Base-by-base conservation (phyloP, 2,888 invertebrate species). In the Bugula neritina region DNA sequence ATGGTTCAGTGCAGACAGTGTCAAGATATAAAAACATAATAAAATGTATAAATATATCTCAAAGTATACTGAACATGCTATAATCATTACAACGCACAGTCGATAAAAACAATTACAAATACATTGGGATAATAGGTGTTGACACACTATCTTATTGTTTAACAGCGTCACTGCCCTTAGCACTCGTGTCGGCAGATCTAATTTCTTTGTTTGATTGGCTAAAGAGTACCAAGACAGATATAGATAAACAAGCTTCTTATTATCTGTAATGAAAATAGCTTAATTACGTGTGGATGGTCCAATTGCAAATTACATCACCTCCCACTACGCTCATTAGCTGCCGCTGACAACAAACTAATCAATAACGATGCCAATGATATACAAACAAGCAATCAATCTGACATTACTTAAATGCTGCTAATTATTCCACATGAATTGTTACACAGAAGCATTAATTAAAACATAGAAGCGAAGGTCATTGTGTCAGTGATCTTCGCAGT, bases 331-430 rank as follows among this genome's bases (percentile, higher is more conserved):
- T 31, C 27, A 34, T 63, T 63, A 63, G 55, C 63, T 10, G 63
- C 10, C 63, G 31, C 10, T 34, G 34, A 63, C 63, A 63, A 27
- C 63, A 25, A 43, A n/a, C 55, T 29, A 31, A 63, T 63, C 63
- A 63, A 63, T 63, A 63, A 43, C 43, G 43, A 43, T 57, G 25
- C 25, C 23, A 25, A 57, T 23, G 57, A 57, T 57, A 25, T 21
- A 63, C 34, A 29, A 63, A 63, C 63, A 63, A 63, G 10, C 27
- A 63, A 63, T 25, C 63, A 27, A 63, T 31, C 63, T 63, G 63
- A 63, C 63, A 63, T 63, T 31, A 63, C 27, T 31, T 10, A 29
- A 17, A 63, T 31, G 63, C 63, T 27, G 5, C 34, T 34, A 63
- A 63, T 63, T 63, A 63, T 63, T 43, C 43, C 43, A 63, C 63